Evolutionary conservation across 2,113 vertebrate genomes (phyloP).

Genomic region (Neolamprologus toae): DNA sequence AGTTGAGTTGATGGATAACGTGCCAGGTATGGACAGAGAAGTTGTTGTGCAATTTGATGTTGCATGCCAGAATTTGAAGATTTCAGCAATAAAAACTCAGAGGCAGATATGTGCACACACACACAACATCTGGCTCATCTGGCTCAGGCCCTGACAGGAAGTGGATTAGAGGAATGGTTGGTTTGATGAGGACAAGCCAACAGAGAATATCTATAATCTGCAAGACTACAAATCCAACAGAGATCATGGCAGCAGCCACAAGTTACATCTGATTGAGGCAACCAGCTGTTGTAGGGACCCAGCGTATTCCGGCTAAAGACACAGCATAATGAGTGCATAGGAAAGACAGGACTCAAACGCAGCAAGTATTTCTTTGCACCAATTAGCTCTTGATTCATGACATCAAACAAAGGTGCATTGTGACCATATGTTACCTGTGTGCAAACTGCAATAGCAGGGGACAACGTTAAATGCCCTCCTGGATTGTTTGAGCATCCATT

Average conservation of each 20-base stretch:
- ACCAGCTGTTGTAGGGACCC: conserved; percentile 21
- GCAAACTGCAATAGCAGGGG: not conserved
- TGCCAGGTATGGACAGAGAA: not conserved
- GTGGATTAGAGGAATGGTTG: conserved; percentile 35
- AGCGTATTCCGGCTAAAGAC: not conserved
- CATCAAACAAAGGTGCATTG: not conserved
- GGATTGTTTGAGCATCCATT: conserved; percentile 8
- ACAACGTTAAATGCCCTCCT: not conserved
- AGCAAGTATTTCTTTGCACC: not conserved
- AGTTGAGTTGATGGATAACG: not conserved
- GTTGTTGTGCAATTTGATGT: conserved; percentile 6
- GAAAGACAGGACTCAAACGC: not conserved
- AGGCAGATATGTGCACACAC: not conserved
- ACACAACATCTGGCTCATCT: conserved; percentile 45
- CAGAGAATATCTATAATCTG: conserved; percentile 38
- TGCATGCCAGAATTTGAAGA: not conserved
- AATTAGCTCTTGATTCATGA: not conserved
- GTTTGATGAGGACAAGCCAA: conserved; percentile 17
- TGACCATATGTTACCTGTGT: conserved; percentile 10
- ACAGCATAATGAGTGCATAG: not conserved
- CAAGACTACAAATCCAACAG: conserved; percentile 18
- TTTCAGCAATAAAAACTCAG: not conserved
- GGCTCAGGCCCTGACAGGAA: conserved; percentile 32
- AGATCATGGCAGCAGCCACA: not conserved
- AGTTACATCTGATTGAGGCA: conserved; percentile 1